Base-by-base conservation (phyloP, 1,140 invertebrate genomes). In the Dreissena polymorpha region DNA sequence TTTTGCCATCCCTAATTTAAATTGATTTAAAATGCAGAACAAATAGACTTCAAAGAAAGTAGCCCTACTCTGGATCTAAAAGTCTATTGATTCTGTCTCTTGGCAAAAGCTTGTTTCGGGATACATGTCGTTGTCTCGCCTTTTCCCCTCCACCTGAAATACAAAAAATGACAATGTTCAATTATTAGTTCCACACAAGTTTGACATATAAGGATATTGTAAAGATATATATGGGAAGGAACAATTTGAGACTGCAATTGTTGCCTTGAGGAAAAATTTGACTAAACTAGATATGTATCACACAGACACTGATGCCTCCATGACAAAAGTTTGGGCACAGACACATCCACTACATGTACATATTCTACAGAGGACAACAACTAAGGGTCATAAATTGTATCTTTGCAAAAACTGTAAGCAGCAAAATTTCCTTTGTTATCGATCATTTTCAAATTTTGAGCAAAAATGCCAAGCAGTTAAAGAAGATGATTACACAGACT, bases 1-100 rank as follows among this genome's bases (percentile, higher is more conserved):
- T n/a, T n/a, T n/a, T n/a, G n/a, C n/a, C n/a, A n/a, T n/a, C n/a
- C n/a, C n/a, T 18, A n/a, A 3, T 63, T 63, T 18, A n/a, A 63
- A 25, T 21, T 21, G 5, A 5, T 5, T 16, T 68, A 16, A 29
- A 68, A 39, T 39, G 65, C 21, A 25, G 65, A 21, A 25, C 39
- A 21, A 18, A 21, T 21, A 29, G 5, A 18, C n/a, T 49, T 60
- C 55, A 14, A 63, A 57, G 29, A 51, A 7, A 51, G 27, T 0
- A 16, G 57, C 88, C 91, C 83, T 88, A 94, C 93, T 96, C 96
- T 71, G 95, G 95, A 93, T 99, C 99, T 39, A 99, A 91, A n/a
- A 99, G 93, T 85, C 94, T 93, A 93, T 97, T 95, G 68, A 99
- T 97, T 90, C 99, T 94, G 77, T 99, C 97, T 85, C 98, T 94